A percentile compares a stretch with the other conserved stretches of the same genome.
Conservation (phyloP, 2,797 vertebrate species). For the Falco biarmicus region DNA sequence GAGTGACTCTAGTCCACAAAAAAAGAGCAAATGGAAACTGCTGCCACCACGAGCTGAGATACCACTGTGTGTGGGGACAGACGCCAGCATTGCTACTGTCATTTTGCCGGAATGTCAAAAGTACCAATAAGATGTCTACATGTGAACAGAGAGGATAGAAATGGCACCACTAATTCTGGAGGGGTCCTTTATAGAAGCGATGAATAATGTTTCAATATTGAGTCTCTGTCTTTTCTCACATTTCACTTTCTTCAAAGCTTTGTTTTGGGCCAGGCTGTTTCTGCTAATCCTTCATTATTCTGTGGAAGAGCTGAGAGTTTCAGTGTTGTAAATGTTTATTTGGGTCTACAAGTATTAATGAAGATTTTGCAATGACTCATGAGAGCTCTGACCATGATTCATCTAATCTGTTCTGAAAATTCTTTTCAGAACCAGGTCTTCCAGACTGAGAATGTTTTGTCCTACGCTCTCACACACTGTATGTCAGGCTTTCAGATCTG, state of each 20-base stretch:
- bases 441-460: not conserved
- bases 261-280: not conserved
- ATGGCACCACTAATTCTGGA: not conserved
- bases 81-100: not conserved
- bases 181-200: not conserved
- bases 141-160: not conserved
- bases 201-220: not conserved
- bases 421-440: not conserved
- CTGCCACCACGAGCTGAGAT: not conserved
- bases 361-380: constrained; percentile 33
- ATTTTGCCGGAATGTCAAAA: not conserved
- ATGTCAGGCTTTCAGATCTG: not conserved
- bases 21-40: not conserved
- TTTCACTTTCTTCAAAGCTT: constrained; percentile 20
- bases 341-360: not conserved
- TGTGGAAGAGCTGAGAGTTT: not conserved
- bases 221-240: not conserved
- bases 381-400: not conserved
- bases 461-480: rapidly evolving
- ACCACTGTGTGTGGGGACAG: not conserved
- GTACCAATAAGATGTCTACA: not conserved
- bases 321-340: not conserved
- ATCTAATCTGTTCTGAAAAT: constrained; percentile 16
- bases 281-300: not conserved
- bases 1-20: not conserved